phyloP scores from a whole-genome alignment of 1,140 invertebrate species.

The Drepana arcuata region DNA sequence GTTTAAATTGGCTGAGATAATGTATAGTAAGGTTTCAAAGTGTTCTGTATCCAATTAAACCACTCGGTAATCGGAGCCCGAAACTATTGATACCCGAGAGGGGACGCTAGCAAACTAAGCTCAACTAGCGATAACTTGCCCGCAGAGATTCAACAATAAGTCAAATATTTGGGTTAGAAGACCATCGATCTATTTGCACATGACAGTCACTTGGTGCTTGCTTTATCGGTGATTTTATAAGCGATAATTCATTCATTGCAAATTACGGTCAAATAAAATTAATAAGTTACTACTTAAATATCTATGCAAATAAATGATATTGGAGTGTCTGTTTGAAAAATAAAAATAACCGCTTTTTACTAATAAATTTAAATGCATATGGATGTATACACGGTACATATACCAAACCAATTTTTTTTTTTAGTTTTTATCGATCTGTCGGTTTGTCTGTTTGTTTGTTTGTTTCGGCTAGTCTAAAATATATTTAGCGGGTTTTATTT shows the following conservation, averaged over 20 bases:
- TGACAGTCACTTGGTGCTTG: too few species aligned
- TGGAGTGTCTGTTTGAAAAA: not conserved
- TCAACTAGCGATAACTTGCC: conserved; percentile 15
- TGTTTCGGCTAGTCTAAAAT: too few species aligned
- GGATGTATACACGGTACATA: too few species aligned
- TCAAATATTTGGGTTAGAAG: conserved; percentile 24
- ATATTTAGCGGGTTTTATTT: too few species aligned
- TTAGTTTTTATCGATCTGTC: too few species aligned
- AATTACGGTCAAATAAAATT: too few species aligned
- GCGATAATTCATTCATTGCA: too few species aligned
- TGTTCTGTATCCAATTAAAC: not conserved
- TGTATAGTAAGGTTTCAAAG: not conserved
- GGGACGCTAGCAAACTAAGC: not conserved
- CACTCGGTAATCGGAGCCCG: not conserved
- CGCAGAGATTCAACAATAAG: conserved; percentile 11
- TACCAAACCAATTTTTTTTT: too few species aligned
- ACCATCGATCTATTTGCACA: conserved; percentile 11
- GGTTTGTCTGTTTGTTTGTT: too few species aligned
- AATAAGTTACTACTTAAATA: too few species aligned
- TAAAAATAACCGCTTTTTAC: not conserved
- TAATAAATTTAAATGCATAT: not conserved
- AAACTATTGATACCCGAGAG: not conserved
- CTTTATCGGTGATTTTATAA: not conserved
- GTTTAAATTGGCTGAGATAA: not conserved
- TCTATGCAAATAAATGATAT: not conserved